Evolutionary conservation across 2,113 vertebrate genomes (phyloP).

Genomic region (Syrrhaptes paradoxus): DNA sequence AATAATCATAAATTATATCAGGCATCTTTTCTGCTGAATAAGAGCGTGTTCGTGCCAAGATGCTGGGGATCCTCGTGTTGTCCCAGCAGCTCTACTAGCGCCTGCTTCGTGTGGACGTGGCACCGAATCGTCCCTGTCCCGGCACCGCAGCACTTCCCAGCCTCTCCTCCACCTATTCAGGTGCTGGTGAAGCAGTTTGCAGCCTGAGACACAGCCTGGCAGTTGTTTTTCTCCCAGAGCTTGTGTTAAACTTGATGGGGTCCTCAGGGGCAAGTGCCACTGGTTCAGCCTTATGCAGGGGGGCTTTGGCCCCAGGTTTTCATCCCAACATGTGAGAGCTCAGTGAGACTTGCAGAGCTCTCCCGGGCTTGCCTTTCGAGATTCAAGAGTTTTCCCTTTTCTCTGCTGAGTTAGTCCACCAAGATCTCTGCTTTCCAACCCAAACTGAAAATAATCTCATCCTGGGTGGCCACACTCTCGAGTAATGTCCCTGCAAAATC

Average conservation of each 20-base stretch:
- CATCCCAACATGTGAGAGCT: not conserved
- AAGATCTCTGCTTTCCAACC: not conserved
- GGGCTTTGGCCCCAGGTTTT: not conserved
- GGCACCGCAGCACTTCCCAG: not conserved
- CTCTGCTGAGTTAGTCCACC: not conserved
- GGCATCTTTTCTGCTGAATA: conserved; percentile 33
- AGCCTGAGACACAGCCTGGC: not conserved
- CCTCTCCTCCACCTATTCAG: not conserved
- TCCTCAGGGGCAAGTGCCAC: not conserved
- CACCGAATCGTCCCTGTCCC: not conserved
- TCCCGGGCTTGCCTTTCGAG: not conserved
- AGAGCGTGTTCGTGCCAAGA: conserved; percentile 3
- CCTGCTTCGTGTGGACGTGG: rapidly evolving
- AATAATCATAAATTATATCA: conserved; percentile 16
- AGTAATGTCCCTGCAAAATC: not conserved
- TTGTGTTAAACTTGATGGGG: not conserved
- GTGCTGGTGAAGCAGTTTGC: not conserved
- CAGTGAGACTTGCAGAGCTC: not conserved
- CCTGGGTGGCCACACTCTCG: rapidly evolving
- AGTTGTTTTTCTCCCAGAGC: not conserved
- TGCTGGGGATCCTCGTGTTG: not conserved
- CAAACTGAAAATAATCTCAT: not conserved
- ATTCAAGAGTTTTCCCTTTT: not conserved
- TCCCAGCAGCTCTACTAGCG: no score
- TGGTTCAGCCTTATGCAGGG: not conserved